phyloP scores from a whole-genome alignment of 1,140 invertebrate genomes.

The Heliothis virescens region DNA sequence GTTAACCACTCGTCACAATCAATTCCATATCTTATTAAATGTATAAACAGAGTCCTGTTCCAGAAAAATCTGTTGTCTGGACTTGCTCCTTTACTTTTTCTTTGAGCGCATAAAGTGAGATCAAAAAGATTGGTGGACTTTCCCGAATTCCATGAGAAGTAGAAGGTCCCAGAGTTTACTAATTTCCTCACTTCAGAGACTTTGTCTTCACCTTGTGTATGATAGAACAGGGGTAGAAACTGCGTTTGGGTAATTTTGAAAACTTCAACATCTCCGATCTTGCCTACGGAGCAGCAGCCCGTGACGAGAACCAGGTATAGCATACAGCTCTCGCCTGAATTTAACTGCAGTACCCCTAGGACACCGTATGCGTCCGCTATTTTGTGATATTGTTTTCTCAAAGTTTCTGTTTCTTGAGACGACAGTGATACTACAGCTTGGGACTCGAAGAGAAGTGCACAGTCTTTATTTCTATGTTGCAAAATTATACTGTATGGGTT shows the following conservation, averaged over 20 bases:
- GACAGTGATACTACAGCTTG: constrained; percentile 94
- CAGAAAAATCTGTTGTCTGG: constrained; percentile 98
- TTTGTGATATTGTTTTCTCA: constrained; percentile 95
- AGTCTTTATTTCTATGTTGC: constrained; percentile 94
- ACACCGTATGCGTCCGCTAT: constrained; percentile 97
- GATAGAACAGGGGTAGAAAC: constrained; percentile 95
- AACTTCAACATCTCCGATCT: constrained; percentile 96
- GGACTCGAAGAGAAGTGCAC: constrained; percentile 96
- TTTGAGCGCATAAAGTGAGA: constrained; percentile 97
- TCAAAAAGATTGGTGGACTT: constrained; percentile 89
- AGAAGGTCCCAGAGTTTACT: constrained; percentile 98
- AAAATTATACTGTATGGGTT: constrained; percentile 96
- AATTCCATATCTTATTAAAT: constrained; percentile 95
- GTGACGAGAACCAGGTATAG: constrained; percentile 97
- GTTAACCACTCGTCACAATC: constrained; percentile 95
- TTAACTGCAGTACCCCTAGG: constrained; percentile 95
- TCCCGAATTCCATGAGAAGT: constrained; percentile 93
- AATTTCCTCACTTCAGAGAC: constrained; percentile 94
- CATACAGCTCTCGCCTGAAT: constrained; percentile 93
- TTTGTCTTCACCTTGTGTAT: constrained; percentile 90
- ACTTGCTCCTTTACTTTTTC: constrained; percentile 91
- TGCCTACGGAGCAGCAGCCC: constrained; percentile 97
- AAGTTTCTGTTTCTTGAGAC: constrained; percentile 93
- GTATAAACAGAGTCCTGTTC: constrained; percentile 97
- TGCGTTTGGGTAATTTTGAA: constrained; percentile 97